These are phyloP conservation scores for Conistra vaccinii DNA, from an alignment of 2,888 invertebrate species.

Conservation along the genomic window DNA sequence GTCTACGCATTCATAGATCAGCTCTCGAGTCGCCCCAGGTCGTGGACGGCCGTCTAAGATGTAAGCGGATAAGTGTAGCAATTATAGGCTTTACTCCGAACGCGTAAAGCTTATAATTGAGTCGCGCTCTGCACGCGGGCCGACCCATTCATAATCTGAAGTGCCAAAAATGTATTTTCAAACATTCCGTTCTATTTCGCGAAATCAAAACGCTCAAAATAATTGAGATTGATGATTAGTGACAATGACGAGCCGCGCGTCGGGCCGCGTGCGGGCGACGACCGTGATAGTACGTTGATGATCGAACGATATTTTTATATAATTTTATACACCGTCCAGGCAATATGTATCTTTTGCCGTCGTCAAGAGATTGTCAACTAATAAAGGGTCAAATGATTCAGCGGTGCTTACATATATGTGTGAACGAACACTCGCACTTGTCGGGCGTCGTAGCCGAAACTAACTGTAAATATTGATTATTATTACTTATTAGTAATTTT, in stretches of 20 bases:
- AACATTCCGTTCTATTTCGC: conserved; percentile 50
- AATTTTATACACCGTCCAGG: conserved; percentile 65
- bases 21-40: conserved; percentile 48
- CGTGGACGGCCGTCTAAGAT: conserved; percentile 48
- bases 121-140: conserved; percentile 59
- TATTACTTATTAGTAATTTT: conserved; percentile 89
- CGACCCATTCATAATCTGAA: conserved; percentile 52
- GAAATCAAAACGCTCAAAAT: conserved; percentile 34
- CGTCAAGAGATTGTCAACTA: conserved; percentile 63
- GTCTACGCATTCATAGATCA: conserved; percentile 37
- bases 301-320: conserved; percentile 64
- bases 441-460: conserved; percentile 74
- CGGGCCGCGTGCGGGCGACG: conserved; percentile 50
- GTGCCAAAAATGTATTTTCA: conserved; percentile 64
- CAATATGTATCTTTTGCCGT: conserved; percentile 60
- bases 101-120: conserved; percentile 61
- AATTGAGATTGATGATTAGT: conserved; percentile 40
- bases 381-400: conserved; percentile 60
- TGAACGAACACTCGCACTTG: conserved; percentile 59
- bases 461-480: conserved; percentile 88
- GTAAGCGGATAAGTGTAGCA: conserved; percentile 53
- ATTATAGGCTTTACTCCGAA: conserved; percentile 56
- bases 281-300: conserved; percentile 54
- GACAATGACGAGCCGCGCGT: conserved; percentile 11
- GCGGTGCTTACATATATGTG: conserved; percentile 72